phyloP scores from a whole-genome alignment of 2,888 invertebrate genomes.

The Petrolisthes cinctipes region DNA sequence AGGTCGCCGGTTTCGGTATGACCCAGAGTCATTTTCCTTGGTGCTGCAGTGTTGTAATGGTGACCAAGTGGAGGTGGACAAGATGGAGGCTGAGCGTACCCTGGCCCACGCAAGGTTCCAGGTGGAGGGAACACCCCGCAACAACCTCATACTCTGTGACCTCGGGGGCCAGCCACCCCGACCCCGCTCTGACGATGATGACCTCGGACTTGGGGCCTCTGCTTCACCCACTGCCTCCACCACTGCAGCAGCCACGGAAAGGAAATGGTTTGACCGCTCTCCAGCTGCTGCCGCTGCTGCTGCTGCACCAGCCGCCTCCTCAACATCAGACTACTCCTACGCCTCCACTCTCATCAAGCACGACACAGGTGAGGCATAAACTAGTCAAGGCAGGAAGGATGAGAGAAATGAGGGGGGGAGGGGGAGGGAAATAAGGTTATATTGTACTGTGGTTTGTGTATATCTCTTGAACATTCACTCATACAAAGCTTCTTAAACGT shows the following conservation, averaged over 20 bases:
- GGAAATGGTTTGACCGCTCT: conserved; percentile 39
- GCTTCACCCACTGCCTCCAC: conserved; percentile 70
- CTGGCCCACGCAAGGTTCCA: conserved; percentile 71
- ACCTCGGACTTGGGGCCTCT: conserved; percentile 72
- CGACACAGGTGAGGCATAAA: conserved; percentile 69
- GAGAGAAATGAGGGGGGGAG: background rate
- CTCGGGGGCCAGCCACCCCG: conserved; percentile 69
- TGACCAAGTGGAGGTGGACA: conserved; percentile 69
- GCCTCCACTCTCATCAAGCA: conserved; percentile 69
- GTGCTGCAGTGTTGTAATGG: conserved; percentile 67
- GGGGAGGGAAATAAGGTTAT: too few relatives aligned
- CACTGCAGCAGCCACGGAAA: conserved; percentile 64
- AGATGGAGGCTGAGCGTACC: conserved; percentile 70
- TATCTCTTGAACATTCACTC: too few relatives aligned
- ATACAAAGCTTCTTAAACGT: too few relatives aligned
- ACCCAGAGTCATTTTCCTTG: conserved; percentile 71
- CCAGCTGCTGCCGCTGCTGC: conserved; percentile 64
- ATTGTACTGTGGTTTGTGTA: too few relatives aligned
- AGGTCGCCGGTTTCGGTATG: conserved; percentile 71
- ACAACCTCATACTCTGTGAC: conserved; percentile 70
- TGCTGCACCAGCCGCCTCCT: conserved; percentile 67
- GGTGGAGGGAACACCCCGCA: conserved; percentile 69
- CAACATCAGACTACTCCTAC: conserved; percentile 67
- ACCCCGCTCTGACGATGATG: conserved; percentile 70
- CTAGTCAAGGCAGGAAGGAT: background rate